Evolutionary conservation across 2,113 vertebrate genomes (phyloP).

Genomic region (Stercorarius parasiticus): DNA sequence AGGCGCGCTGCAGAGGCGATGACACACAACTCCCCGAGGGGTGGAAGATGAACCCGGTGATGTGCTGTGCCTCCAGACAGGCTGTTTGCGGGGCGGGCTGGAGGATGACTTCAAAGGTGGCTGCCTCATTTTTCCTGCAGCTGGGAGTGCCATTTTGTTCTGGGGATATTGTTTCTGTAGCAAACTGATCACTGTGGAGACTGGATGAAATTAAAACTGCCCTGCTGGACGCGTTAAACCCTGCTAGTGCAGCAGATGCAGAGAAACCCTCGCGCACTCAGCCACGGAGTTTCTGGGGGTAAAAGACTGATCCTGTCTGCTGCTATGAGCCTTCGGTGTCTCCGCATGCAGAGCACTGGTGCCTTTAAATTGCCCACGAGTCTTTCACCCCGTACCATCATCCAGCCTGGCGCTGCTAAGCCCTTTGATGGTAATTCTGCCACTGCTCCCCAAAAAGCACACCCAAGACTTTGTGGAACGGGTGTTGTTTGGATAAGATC

Average conservation of each 20-base stretch:
- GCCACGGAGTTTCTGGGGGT: not conserved
- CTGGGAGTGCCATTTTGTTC: not conserved
- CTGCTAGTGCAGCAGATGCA: not conserved
- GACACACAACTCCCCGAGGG: not conserved
- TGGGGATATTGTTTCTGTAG: not conserved
- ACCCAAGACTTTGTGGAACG: not conserved
- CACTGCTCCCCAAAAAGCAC: not conserved
- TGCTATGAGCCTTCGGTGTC: not conserved
- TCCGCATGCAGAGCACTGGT: not conserved
- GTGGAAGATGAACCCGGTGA: not conserved
- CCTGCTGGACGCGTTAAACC: not conserved
- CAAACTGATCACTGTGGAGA: not conserved
- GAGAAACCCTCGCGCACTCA: not conserved
- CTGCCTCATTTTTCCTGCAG: not conserved
- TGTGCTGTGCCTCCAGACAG: not conserved
- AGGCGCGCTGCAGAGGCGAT: constrained; percentile 14
- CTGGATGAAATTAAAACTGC: not conserved
- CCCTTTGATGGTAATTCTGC: not conserved
- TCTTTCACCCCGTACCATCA: not conserved
- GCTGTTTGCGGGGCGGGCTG: not conserved
- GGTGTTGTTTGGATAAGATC: not conserved
- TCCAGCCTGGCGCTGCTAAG: not conserved
- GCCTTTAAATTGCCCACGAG: not conserved
- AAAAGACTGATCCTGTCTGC: not conserved
- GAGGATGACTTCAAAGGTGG: constrained; percentile 9